Percentiles rank a stretch among this genome's conserved stretches.
phyloP scores from a whole-genome alignment of 2,888 invertebrate species.

The Acleris cristana region DNA sequence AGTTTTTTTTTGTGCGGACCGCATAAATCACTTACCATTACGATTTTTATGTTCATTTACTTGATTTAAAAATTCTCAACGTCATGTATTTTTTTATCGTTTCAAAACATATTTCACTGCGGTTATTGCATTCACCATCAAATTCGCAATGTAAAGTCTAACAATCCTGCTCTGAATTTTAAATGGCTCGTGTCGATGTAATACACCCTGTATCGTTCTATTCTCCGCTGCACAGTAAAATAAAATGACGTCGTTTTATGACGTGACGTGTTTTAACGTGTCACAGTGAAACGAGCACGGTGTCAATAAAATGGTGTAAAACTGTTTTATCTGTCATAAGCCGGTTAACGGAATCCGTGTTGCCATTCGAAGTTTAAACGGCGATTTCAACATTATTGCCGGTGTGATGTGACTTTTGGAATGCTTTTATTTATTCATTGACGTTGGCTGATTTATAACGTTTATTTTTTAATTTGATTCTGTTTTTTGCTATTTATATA shows the following conservation, averaged over 20 bases:
- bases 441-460: too few species aligned
- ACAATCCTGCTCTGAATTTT: not conserved
- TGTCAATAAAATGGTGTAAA: conserved; percentile 48
- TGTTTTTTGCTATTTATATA: too few species aligned
- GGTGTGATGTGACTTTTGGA: not conserved
- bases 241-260: conserved; percentile 35
- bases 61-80: too few species aligned
- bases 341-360: conserved; percentile 42
- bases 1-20: too few species aligned
- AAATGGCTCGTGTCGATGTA: conserved; percentile 2
- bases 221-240: conserved; percentile 7
- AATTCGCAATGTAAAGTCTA: not conserved
- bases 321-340: conserved; percentile 46
- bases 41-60: too few species aligned
- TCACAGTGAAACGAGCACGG: conserved; percentile 37
- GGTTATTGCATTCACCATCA: too few species aligned
- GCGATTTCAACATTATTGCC: conserved; percentile 21
- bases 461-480: too few species aligned
- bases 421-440: not conserved
- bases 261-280: conserved; percentile 40
- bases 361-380: conserved; percentile 21
- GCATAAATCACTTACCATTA: too few species aligned
- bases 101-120: too few species aligned
- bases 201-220: not conserved
- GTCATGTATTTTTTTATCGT: too few species aligned